phyloP scores from a whole-genome alignment of 2,113 vertebrate genomes.

The Collichthys lucidus region DNA sequence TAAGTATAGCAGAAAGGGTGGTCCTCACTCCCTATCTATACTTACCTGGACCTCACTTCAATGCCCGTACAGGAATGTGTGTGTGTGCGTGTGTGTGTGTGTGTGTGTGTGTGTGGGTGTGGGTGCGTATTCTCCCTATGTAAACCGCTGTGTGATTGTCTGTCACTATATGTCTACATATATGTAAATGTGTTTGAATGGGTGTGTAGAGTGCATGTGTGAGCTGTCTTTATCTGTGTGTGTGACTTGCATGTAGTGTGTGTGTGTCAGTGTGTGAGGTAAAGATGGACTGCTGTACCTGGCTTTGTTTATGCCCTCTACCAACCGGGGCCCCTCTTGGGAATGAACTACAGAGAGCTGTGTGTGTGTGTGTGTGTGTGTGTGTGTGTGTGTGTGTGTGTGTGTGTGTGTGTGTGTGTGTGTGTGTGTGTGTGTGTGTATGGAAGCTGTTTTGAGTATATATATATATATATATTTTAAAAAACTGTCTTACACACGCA shows the following conservation, averaged over 20 bases:
- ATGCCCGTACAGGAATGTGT: too few species aligned
- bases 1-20: too few species aligned
- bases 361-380: constrained; percentile 17
- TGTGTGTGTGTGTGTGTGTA: constrained; percentile 16
- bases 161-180: neutral
- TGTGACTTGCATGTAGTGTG: neutral
- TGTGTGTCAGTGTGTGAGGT: constrained; percentile 11
- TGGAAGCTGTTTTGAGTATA: constrained; percentile 37
- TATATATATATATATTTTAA: neutral
- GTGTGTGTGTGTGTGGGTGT: neutral
- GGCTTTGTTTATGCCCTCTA: constrained; percentile 62
- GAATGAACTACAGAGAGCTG: constrained; percentile 56
- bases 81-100: neutral
- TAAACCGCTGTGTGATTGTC: constrained; percentile 18
- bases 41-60: too few species aligned
- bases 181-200: constrained; percentile 10
- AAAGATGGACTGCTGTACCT: constrained; percentile 53
- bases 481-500: neutral
- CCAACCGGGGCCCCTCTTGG: constrained; percentile 49
- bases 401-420: constrained; percentile 19
- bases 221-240: neutral
- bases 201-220: neutral
- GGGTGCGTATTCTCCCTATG: neutral
- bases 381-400: constrained; percentile 23
- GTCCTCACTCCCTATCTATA: too few species aligned